Percentiles rank a stretch among this genome's conserved stretches.
phyloP scores from a whole-genome alignment of 2,797 vertebrate species.

The Sparidentex hasta region DNA sequence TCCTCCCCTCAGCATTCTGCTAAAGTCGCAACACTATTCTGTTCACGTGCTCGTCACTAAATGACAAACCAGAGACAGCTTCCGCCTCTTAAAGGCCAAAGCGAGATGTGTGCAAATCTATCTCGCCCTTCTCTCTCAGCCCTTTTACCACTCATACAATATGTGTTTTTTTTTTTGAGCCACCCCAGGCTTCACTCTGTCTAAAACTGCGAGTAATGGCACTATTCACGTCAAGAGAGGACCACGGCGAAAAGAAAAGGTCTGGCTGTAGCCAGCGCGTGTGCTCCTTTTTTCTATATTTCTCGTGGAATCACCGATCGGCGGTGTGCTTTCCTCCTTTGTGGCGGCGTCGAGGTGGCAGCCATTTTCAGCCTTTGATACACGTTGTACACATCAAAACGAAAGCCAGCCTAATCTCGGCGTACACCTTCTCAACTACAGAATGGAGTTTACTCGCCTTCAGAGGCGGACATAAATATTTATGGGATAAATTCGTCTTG shows the following conservation, averaged over 20 bases:
- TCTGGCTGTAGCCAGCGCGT: constrained; percentile 12
- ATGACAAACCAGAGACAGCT: constrained; percentile 81
- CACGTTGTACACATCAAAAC: constrained; percentile 42
- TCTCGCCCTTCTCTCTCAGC: constrained; percentile 49
- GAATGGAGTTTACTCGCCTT: constrained; percentile 38
- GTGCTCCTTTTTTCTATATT: constrained; percentile 37
- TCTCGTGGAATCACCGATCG: constrained; percentile 27
- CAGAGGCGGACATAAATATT: constrained; percentile 63
- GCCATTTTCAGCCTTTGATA: constrained; percentile 53
- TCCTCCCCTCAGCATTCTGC: constrained; percentile 32
- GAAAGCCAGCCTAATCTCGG: constrained; percentile 49
- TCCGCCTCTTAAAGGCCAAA: constrained; percentile 81
- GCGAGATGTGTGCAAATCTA: constrained; percentile 62
- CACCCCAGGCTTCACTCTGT: constrained; percentile 54
- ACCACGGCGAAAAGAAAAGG: constrained; percentile 54
- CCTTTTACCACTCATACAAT: constrained; percentile 72
- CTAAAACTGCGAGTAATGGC: constrained; percentile 68
- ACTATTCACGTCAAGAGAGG: constrained; percentile 48
- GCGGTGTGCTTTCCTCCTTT: constrained; percentile 19
- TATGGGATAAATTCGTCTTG: constrained; percentile 54
- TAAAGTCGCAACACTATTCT: constrained; percentile 72
- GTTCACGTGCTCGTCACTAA: constrained; percentile 80
- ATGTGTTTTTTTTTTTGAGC: constrained; percentile 40
- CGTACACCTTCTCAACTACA: constrained; percentile 38
- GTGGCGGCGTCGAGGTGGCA: constrained; percentile 10